phyloP scores from a whole-genome alignment of 2,888 invertebrate species.

The Saturnia pavonia region DNA sequence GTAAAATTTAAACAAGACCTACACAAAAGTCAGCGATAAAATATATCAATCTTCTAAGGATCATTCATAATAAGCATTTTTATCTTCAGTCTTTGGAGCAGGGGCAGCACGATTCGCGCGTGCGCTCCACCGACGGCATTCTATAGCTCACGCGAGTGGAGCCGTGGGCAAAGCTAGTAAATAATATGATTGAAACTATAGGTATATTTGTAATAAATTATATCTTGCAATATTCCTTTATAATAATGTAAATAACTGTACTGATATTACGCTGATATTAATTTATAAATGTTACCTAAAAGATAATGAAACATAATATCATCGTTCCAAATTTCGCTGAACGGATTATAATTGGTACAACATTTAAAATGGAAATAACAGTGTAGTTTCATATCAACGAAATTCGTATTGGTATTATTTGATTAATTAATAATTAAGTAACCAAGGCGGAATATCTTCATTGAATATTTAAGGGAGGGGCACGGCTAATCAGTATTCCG shows the following conservation, averaged over 20 bases:
- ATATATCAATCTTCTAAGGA: too few species aligned
- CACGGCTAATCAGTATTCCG: conserved; percentile 65
- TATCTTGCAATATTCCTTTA: not conserved
- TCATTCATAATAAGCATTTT: too few species aligned
- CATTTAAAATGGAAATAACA: not conserved
- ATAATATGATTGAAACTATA: too few species aligned
- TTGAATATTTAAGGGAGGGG: conserved; percentile 60
- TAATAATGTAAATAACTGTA: not conserved
- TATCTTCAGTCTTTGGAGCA: too few species aligned
- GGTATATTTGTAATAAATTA: too few species aligned
- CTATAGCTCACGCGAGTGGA: too few species aligned
- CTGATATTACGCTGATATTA: not conserved
- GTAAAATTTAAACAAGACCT: too few species aligned
- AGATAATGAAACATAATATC: not conserved
- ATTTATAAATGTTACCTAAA: not conserved
- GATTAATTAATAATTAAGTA: conserved; percentile 52
- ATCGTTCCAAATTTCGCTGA: not conserved
- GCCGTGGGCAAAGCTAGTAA: too few species aligned
- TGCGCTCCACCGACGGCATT: too few species aligned
- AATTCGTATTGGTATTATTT: conserved; percentile 46
- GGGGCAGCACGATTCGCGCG: too few species aligned
- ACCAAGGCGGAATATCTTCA: conserved; percentile 56
- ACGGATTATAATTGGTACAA: conserved; percentile 5
- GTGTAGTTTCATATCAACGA: conserved; percentile 23
- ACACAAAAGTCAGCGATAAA: too few species aligned